Evolutionary conservation across 2,888 invertebrate species (phyloP).

Genomic region (Eristalis intricaria): DNA sequence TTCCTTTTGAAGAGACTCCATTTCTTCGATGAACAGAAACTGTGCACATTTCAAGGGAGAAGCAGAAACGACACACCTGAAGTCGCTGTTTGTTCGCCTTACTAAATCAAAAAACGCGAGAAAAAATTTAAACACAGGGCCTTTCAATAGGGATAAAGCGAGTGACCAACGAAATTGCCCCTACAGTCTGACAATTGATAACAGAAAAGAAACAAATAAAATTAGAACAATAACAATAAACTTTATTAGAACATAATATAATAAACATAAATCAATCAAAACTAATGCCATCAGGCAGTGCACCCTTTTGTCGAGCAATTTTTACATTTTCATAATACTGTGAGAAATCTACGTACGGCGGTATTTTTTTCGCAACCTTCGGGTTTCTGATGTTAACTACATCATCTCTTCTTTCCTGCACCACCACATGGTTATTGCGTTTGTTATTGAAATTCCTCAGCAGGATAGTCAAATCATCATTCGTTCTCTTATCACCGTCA

Average conservation of each 20-base stretch:
- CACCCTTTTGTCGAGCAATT: conserved; percentile 85
- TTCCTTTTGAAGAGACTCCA: too few relatives aligned
- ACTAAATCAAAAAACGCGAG: too few relatives aligned
- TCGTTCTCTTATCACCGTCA: conserved; percentile 74
- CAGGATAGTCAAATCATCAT: conserved; percentile 92
- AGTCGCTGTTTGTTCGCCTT: too few relatives aligned
- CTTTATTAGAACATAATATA: conserved; percentile 36
- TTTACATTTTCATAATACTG: conserved; percentile 89
- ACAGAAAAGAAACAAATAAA: too few relatives aligned
- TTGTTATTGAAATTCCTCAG: conserved; percentile 91
- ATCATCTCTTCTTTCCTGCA: conserved; percentile 82
- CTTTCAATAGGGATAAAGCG: too few relatives aligned
- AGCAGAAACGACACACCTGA: too few relatives aligned
- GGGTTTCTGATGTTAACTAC: conserved; percentile 73
- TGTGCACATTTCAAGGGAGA: too few relatives aligned
- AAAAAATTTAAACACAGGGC: too few relatives aligned
- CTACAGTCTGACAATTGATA: too few relatives aligned
- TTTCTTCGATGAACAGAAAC: too few relatives aligned
- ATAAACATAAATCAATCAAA: conserved; percentile 76
- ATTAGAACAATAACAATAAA: neutral
- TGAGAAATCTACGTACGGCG: conserved; percentile 92
- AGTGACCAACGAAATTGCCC: too few relatives aligned
- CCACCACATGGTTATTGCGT: conserved; percentile 80
- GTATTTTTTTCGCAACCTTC: conserved; percentile 87
- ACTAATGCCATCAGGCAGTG: conserved; percentile 85